phyloP scores from a whole-genome alignment of 2,113 vertebrate species.

The Gopherus flavomarginatus region DNA sequence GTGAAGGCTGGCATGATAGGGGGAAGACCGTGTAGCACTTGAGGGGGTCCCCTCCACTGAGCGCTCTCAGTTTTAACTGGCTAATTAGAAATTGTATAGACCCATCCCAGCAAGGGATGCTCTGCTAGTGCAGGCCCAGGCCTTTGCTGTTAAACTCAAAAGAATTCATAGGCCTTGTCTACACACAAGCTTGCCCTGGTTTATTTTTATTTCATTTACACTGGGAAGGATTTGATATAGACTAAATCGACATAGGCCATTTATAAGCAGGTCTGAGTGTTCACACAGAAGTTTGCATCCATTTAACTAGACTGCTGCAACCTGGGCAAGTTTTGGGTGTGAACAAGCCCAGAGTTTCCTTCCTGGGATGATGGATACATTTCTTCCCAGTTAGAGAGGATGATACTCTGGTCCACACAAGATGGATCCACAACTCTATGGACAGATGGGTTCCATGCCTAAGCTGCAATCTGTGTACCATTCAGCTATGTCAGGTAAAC shows the following conservation, averaged over 20 bases:
- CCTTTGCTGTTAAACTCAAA: not conserved
- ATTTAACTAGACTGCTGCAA: not conserved
- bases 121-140: not conserved
- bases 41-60: not conserved
- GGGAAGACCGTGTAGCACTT: not conserved
- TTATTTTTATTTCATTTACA: not conserved
- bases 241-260: accelerated
- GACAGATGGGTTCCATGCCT: not conserved
- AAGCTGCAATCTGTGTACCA: not conserved
- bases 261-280: not conserved
- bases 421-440: not conserved
- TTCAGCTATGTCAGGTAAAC: not conserved
- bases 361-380: not conserved
- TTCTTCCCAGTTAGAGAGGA: not conserved
- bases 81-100: not conserved
- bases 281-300: not conserved
- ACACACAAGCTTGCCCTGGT: not conserved
- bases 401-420: not conserved
- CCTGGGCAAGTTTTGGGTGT: not conserved
- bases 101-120: not conserved
- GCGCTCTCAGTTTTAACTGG: not conserved
- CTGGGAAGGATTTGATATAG: slow-evolving; percentile 16
- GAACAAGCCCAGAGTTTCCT: not conserved
- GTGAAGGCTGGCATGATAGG: slow-evolving; percentile 35
- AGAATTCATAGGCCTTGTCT: not conserved